Base-by-base conservation (phyloP, 2,888 invertebrate genomes). In the Calameuta filiformis region DNA sequence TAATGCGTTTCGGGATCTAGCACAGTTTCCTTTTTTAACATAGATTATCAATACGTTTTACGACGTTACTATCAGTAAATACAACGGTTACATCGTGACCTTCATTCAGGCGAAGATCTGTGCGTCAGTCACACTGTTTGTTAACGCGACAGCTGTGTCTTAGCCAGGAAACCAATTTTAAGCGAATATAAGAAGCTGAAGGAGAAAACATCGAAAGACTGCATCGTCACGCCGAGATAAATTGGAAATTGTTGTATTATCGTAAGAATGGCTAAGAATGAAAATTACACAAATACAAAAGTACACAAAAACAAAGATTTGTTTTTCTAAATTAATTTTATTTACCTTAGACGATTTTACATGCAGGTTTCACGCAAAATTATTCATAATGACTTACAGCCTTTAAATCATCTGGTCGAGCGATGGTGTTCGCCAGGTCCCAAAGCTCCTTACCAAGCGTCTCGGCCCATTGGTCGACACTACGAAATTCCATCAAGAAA, bases 381-480 rank as follows among this genome's bases (percentile, higher is more conserved):
- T 23, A 23, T 56, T 56, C 23, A 6, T 23, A 0, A 23, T 23
- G 76, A 93, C 94, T 94, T 92, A 96, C 97, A 84, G 93, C 93
- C 92, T 95, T 94, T 80, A 97, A 95, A 92, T 96, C 95, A 84
- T 94, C 93, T 76, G 95, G 95, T 91, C 96, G 96, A 68, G 96
- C 97, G 86, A 97, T 95, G 82, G 94, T 94, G 88, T 95, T 94
- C 77, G 96, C 97, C 81, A 97, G 93, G 86, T 94, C 94, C 95
- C 95, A 96, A 83, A 97, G 92, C 88, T 97, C 96, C 81, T 95
- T 94, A 56, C 97, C 97, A 80, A 98, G 93, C 79, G 93, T 93
- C 82, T 94, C 93, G 34, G 97, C 96, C 97, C 97, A 97, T 92
- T 94, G 94, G 88, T 94, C 94, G 74, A 97, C 95, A 81, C 97